phyloP scores from a whole-genome alignment of 2,888 invertebrate species.

The Microdon myrmicae region DNA sequence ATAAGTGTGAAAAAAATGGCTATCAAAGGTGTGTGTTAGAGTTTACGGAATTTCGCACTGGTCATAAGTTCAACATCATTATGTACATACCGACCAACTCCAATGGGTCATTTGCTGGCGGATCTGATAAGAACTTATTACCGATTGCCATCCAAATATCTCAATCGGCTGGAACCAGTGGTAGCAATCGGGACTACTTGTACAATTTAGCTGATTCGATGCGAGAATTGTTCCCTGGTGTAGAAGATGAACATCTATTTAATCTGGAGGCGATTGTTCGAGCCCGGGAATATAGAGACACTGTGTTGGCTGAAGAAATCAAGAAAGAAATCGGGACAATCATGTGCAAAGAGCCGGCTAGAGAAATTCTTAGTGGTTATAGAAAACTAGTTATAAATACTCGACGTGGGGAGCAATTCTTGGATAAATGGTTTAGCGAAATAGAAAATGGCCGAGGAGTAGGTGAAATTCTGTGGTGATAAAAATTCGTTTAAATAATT shows the following conservation, averaged over 20 bases:
- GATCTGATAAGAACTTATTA: constrained; percentile 72
- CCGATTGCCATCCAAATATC: constrained; percentile 84
- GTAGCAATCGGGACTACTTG: constrained; percentile 91
- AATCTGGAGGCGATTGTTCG: constrained; percentile 74
- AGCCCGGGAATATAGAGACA: constrained; percentile 56
- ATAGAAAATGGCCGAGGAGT: no score
- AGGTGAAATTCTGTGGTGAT: no score
- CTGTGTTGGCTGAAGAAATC: constrained; percentile 54
- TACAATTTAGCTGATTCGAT: constrained; percentile 84
- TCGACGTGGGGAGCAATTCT: no score
- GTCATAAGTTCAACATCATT: constrained; percentile 55
- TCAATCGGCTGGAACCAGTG: constrained; percentile 82
- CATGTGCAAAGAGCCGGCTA: constrained; percentile 10
- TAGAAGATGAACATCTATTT: constrained; percentile 81
- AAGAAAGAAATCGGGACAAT: constrained; percentile 53
- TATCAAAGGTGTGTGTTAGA: constrained; percentile 78
- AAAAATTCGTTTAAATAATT: no score
- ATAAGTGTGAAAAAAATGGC: constrained; percentile 92
- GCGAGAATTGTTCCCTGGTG: constrained; percentile 77
- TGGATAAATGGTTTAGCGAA: no score
- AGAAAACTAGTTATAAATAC: no score
- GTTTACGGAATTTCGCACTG: constrained; percentile 74
- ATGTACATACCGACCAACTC: constrained; percentile 81
- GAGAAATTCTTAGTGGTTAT: no score
- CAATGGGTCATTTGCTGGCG: constrained; percentile 81